Conservation (phyloP, 1,140 invertebrate genomes). For the Holcopasites calliopsidis region DNA sequence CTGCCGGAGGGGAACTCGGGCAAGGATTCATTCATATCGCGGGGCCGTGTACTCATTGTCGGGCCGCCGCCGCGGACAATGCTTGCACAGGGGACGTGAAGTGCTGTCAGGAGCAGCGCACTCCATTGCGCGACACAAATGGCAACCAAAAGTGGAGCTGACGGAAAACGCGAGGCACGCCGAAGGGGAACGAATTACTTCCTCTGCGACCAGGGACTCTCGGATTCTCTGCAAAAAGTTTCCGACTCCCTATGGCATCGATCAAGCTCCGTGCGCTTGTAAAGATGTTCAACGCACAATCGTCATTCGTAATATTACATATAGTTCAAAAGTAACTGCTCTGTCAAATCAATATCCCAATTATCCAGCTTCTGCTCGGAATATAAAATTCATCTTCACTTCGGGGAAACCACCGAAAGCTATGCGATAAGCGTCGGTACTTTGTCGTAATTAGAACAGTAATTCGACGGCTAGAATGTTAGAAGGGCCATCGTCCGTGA, state of each 20-base stretch:
- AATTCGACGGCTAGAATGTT: conserved; percentile 27
- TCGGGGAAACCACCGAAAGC: no score
- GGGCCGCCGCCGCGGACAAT: conserved; percentile 51
- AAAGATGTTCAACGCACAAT: no score
- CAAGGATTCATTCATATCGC: conserved; percentile 62
- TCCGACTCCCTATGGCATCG: neutral
- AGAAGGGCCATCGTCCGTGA: conserved; percentile 36
- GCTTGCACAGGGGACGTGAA: conserved; percentile 46
- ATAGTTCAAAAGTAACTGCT: no score
- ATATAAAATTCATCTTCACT: no score
- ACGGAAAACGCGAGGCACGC: conserved; percentile 34
- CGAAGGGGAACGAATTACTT: conserved; percentile 44
- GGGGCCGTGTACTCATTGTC: conserved; percentile 55
- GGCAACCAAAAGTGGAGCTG: conserved; percentile 60
- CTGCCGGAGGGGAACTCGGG: conserved; percentile 44
- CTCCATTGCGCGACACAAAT: conserved; percentile 64
- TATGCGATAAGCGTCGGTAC: no score
- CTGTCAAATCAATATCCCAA: no score
- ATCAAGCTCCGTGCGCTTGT: no score
- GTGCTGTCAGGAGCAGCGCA: conserved; percentile 62
- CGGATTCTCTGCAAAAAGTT: neutral
- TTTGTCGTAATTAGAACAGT: no score
- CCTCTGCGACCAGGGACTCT: neutral
- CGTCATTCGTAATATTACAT: no score
- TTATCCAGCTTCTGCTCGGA: no score